Evolutionary conservation across 2,797 vertebrate genomes (phyloP).

Genomic region (Malacoraja senta): DNA sequence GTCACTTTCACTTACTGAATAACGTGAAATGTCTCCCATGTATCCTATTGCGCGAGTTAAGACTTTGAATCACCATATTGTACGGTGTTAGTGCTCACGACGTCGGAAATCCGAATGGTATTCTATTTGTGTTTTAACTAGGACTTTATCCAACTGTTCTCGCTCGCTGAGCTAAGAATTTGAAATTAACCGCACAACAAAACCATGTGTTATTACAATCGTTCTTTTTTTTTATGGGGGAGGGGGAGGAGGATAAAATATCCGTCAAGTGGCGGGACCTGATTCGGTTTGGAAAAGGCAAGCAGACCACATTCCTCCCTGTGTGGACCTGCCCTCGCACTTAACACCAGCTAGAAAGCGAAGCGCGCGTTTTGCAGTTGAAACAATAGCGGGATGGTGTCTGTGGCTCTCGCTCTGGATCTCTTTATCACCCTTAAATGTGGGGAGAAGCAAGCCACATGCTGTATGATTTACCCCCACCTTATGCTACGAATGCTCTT

Average conservation of each 20-base stretch:
- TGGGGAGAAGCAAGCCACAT: not conserved
- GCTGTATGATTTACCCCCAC: not conserved
- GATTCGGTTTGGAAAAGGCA: not conserved
- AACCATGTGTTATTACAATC: not conserved
- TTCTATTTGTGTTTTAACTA: not conserved
- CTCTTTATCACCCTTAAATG: not conserved
- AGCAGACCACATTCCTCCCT: not conserved
- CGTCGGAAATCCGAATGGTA: not conserved
- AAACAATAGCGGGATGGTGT: not conserved
- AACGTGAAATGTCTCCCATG: not conserved
- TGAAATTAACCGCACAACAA: not conserved
- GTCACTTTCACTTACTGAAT: not conserved
- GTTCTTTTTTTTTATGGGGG: not conserved
- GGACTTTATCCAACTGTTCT: not conserved
- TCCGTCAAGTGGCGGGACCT: not conserved
- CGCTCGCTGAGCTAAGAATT: not conserved
- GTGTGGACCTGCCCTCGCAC: not conserved
- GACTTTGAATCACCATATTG: not conserved
- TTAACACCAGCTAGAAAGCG: not conserved
- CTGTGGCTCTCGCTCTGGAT: not conserved
- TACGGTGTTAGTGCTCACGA: not conserved
- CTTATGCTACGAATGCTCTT: not conserved
- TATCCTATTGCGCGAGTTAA: not conserved
- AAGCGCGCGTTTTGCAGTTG: not conserved
- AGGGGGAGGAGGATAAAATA: not conserved